Evolutionary conservation across 2,888 invertebrate species (phyloP).

Genomic region (Mylabris sibirica): DNA sequence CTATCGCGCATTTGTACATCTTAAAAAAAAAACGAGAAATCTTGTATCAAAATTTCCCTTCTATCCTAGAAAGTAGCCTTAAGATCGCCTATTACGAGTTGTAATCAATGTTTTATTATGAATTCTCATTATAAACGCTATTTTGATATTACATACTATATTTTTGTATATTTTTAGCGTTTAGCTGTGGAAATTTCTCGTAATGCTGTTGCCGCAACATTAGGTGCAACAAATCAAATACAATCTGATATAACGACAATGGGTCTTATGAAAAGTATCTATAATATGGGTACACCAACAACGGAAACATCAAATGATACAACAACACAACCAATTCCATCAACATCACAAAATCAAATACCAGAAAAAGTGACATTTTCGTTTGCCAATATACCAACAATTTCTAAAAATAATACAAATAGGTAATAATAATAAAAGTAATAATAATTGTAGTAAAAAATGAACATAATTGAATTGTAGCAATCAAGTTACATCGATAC

Average conservation of each 20-base stretch:
- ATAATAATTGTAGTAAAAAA: not conserved
- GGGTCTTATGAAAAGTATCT: conserved; percentile 51
- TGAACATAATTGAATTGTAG: not conserved
- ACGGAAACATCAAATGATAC: conserved; percentile 38
- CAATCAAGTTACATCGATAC: not conserved
- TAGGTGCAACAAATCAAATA: conserved; percentile 44
- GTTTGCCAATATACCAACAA: conserved; percentile 37
- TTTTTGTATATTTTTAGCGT: conserved; percentile 61
- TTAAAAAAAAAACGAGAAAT: too few species aligned
- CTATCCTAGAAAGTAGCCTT: too few species aligned
- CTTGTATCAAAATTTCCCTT: too few species aligned
- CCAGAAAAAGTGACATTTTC: conserved; percentile 45
- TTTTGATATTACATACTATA: too few species aligned
- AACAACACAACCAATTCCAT: conserved; percentile 37
- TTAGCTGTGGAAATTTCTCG: conserved; percentile 74
- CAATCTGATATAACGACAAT: conserved; percentile 44
- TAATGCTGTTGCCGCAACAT: conserved; percentile 68
- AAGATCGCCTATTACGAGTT: too few species aligned
- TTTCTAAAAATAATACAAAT: conserved; percentile 29
- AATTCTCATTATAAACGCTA: too few species aligned
- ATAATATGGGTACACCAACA: conserved; percentile 41
- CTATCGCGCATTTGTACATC: too few species aligned
- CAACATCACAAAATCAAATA: conserved; percentile 44
- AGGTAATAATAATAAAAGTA: conserved; percentile 2
- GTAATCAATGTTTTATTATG: too few species aligned